Base-by-base conservation (phyloP, 2,888 invertebrate genomes). In the Tigriopus californicus region DNA sequence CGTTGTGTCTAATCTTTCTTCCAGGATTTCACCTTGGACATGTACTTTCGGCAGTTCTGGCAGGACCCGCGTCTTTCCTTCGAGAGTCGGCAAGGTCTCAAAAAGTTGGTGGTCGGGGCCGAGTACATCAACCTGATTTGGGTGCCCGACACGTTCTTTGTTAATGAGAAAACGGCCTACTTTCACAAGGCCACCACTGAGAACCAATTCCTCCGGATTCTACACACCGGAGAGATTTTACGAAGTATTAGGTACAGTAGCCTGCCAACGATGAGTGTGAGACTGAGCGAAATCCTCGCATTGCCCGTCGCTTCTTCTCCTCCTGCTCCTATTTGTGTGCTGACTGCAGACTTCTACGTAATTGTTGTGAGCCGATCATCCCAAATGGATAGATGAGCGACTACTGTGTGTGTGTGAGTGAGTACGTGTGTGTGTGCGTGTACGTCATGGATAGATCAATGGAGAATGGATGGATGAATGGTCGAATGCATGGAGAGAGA, bases 81-180 rank as follows among this genome's bases (percentile, higher is more conserved):
- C 77, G 83, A 83, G 74, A 84, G 86, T 74, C 77, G 85, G 70
- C 82, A 83, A 65, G 88, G 86, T 67, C 86, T 91, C 67, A 87
- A 88, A 74, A 88, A 86, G 66, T 78, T 91, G 67, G 88, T 88
- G 67, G 91, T 91, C 25, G 90, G 90, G 67, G 89, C 90, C 63
- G 90, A 91, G 75, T 90, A 90, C 74, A 88, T 92, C 74, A 90
- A 90, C 75, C 89, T 89, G 74, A 94, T 99, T 73, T 98, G 98
- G 98, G 95, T 97, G 68, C 97, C 97, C 67, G 98, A 98, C 75
- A 98, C 97, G 65, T 98, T 98, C 78, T 97, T 99, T 77, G 97
- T 97, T 69, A 98, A 98, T 75, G 98, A 99, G 78, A 99, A 98
- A 77, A 94, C 94, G 77, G 92, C 97, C 67, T 98, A 97, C 79